Percentiles rank a stretch among this genome's conserved stretches.
Evolutionary conservation across 2,888 invertebrate species (phyloP).

Genomic region (Tuta absoluta): DNA sequence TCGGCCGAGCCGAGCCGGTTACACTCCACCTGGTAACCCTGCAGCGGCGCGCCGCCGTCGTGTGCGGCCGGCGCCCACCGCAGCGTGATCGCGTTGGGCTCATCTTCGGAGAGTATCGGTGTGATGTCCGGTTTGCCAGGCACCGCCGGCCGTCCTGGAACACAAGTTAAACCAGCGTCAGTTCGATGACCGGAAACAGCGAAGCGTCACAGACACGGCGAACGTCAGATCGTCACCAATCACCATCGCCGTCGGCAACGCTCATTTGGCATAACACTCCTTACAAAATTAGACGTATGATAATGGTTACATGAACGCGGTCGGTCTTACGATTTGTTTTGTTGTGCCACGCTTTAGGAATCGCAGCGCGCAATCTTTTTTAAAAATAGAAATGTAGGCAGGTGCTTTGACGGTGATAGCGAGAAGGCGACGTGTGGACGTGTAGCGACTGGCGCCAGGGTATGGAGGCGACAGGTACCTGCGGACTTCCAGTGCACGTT

Average conservation of each 20-base stretch:
- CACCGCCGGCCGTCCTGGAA: conserved; percentile 87
- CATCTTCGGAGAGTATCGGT: conserved; percentile 85
- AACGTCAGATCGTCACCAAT: conserved; percentile 22
- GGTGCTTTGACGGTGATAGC: conserved; percentile 46
- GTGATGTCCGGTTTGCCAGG: conserved; percentile 92
- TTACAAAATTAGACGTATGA: conserved; percentile 74
- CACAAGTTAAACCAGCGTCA: conserved; percentile 29
- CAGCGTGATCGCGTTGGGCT: conserved; percentile 91
- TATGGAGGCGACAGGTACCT: conserved; percentile 80
- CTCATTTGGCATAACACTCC: conserved; percentile 66
- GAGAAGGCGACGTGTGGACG: conserved; percentile 32
- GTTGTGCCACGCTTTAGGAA: conserved; percentile 76
- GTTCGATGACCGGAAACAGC: conserved; percentile 34
- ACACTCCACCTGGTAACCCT: conserved; percentile 90
- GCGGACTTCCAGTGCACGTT: conserved; percentile 92
- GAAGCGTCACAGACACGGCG: not conserved
- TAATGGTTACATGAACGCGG: conserved; percentile 75
- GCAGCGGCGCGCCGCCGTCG: conserved; percentile 94
- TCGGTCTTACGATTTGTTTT: conserved; percentile 77
- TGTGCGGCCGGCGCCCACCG: conserved; percentile 90
- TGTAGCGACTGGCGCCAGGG: conserved; percentile 33
- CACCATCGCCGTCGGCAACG: conserved; percentile 38
- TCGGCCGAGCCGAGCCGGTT: conserved; percentile 86
- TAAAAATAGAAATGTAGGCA: conserved; percentile 70
- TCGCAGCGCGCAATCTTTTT: conserved; percentile 69